Percentiles rank a stretch among this genome's conserved stretches.
These are phyloP conservation scores for Choristoneura fumiferana DNA, from an alignment of 1,140 invertebrate genomes.

Conservation along the genomic window DNA sequence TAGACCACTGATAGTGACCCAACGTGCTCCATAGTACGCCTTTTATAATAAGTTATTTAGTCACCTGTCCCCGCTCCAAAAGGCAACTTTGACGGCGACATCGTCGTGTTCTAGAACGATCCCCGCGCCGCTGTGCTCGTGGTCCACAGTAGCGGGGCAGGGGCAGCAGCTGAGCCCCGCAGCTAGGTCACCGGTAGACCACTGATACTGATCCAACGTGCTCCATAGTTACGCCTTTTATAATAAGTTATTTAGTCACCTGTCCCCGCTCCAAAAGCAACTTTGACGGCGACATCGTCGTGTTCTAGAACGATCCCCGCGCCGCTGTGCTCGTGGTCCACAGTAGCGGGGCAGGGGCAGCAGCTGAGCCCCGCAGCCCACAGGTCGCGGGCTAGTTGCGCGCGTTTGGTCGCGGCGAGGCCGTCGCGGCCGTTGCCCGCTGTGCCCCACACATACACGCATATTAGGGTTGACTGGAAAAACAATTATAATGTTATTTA, in stretches of 20 bases:
- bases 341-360: slow-evolving; percentile 23
- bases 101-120: slow-evolving; percentile 38
- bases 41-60: not conserved
- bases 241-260: slow-evolving; percentile 26
- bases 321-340: slow-evolving; percentile 39
- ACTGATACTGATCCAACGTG: no score
- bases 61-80: slow-evolving; percentile 48
- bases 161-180: slow-evolving; percentile 20
- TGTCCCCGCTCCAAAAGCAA: slow-evolving; percentile 37
- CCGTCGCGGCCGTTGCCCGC: slow-evolving; percentile 37
- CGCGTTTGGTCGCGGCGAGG: slow-evolving; percentile 25
- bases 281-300: slow-evolving; percentile 34
- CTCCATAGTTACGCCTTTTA: slow-evolving; percentile 2
- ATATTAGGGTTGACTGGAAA: slow-evolving; percentile 34
- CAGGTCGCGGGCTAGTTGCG: slow-evolving; percentile 38
- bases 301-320: slow-evolving; percentile 32
- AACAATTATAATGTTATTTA: no score
- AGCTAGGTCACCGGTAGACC: slow-evolving; percentile 38
- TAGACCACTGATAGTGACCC: no score
- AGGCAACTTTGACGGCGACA: slow-evolving; percentile 32
- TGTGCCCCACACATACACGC: slow-evolving; percentile 43
- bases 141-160: slow-evolving; percentile 23
- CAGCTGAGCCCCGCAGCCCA: slow-evolving; percentile 33
- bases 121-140: slow-evolving; percentile 38
- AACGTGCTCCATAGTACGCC: no score